phyloP scores from a whole-genome alignment of 2,888 invertebrate genomes.

The Lepidocyrtoides sp. region DNA sequence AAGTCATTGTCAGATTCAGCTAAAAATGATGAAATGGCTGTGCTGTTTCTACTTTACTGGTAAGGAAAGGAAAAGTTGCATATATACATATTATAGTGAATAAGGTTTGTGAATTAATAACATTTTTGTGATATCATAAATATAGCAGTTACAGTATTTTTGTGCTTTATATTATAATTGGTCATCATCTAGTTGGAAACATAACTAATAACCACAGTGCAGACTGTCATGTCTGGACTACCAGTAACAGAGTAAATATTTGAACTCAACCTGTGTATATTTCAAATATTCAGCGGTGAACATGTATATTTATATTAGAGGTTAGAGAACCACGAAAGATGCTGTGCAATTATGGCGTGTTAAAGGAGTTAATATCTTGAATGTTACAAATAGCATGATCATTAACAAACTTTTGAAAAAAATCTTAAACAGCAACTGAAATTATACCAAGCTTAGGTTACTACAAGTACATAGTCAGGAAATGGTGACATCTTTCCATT shows the following conservation, averaged over 20 bases:
- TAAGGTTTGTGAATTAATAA: slow-evolving; percentile 34
- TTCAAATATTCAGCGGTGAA: not conserved
- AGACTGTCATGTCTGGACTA: too few relatives aligned
- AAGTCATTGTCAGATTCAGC: too few relatives aligned
- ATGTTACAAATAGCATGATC: too few relatives aligned
- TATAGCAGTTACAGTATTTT: slow-evolving; percentile 14
- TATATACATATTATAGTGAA: not conserved
- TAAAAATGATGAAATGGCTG: not conserved
- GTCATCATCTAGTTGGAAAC: not conserved
- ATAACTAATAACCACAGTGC: too few relatives aligned
- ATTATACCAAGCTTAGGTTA: not conserved
- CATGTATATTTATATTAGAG: not conserved
- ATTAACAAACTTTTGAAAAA: not conserved
- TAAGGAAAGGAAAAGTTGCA: not conserved
- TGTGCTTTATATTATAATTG: slow-evolving; percentile 20
- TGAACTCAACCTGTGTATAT: too few relatives aligned
- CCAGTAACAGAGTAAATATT: too few relatives aligned
- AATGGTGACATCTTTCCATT: slow-evolving; percentile 32
- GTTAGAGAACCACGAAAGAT: not conserved
- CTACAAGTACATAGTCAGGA: slow-evolving; percentile 11
- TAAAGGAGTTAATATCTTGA: not conserved
- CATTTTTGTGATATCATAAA: slow-evolving; percentile 16
- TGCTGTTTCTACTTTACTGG: not conserved
- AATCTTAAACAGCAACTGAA: too few relatives aligned
- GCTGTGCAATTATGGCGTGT: not conserved